Base-by-base conservation (phyloP, 2,888 invertebrate species). In the Dryocosmus kuriphilus region DNA sequence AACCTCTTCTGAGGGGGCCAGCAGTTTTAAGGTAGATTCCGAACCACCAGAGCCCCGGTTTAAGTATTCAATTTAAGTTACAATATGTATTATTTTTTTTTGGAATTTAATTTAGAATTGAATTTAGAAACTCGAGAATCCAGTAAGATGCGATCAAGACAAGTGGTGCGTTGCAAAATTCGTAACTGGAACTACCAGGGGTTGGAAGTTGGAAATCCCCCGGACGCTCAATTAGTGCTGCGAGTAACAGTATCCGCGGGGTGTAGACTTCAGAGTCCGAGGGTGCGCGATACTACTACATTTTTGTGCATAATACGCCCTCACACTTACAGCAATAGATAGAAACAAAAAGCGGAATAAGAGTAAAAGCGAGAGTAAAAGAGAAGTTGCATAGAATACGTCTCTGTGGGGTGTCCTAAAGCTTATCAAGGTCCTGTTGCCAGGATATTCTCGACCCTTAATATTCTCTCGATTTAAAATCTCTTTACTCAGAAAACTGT, bases 201-300 rank as follows among this genome's bases (percentile, higher is more conserved):
- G 71, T 71, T 71, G 71, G 46, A 71, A 71, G 19, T 51, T 71
- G 32, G 77, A 81, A 81, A 79, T 81, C 78, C 81, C 81, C 78
- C 60, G 76, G 79, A 81, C 79, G 79, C 78, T 75, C 77, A 80
- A 81, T 81, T 81, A 80, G 81, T 76, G 46, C 71, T 71, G 75
- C 77, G 76, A 46, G 81, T 81, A 79, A 79, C 75, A 46, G 77
- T 75, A 81, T 55, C 75, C 63, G 79, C 74, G 62, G 76, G 77
- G 78, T 80, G 71, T 9, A 51, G 41, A 67, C 41, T 30, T 30
- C 27, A 30, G 27, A 71, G 51, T 71, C 46, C 30, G 51, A 71
- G 51, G 27, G 19, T 51, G 9, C 30, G 35, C 22, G 22, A 65
- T 24, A 19, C 38, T 65, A 38, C 67, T 19, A 67, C 27, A 46